These are phyloP conservation scores for Opisthocomus hoazin DNA, from an alignment of 2,113 vertebrate genomes.

Conservation along the genomic window DNA sequence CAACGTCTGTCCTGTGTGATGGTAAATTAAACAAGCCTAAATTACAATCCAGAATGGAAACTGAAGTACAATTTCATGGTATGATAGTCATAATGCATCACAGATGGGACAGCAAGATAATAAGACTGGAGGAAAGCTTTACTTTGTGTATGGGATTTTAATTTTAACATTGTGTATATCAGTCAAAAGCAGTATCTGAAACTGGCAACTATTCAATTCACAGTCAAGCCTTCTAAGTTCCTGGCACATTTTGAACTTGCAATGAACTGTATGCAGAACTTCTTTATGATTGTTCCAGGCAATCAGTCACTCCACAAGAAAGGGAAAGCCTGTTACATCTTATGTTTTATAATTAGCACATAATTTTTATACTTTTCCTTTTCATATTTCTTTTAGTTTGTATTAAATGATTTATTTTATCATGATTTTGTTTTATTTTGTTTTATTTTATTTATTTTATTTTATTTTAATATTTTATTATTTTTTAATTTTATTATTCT, in stretches of 20 bases:
- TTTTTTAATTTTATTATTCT: not conserved
- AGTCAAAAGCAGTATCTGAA: not conserved
- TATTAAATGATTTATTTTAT: too few relatives aligned
- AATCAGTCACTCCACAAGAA: not conserved
- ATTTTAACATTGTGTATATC: not conserved
- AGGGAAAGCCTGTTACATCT: not conserved
- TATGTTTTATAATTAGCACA: not conserved
- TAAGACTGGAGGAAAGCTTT: not conserved
- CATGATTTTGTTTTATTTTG: too few relatives aligned
- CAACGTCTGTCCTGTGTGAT: not conserved
- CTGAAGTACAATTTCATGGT: not conserved
- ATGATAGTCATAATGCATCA: not conserved
- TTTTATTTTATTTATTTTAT: too few relatives aligned
- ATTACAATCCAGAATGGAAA: not conserved
- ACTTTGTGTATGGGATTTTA: accelerated
- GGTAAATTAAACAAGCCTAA: not conserved
- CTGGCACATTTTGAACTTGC: not conserved
- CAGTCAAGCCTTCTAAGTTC: not conserved
- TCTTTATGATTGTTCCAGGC: not conserved
- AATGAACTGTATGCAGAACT: not conserved
- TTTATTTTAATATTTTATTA: too few relatives aligned
- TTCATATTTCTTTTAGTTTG: not conserved
- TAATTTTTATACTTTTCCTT: not conserved
- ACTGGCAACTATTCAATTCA: not conserved
- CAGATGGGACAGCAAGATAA: not conserved